A percentile compares a stretch with the other conserved stretches of the same genome.
These are phyloP conservation scores for Berghia stephanieae DNA, from an alignment of 1,140 invertebrate species.

Conservation along the genomic window DNA sequence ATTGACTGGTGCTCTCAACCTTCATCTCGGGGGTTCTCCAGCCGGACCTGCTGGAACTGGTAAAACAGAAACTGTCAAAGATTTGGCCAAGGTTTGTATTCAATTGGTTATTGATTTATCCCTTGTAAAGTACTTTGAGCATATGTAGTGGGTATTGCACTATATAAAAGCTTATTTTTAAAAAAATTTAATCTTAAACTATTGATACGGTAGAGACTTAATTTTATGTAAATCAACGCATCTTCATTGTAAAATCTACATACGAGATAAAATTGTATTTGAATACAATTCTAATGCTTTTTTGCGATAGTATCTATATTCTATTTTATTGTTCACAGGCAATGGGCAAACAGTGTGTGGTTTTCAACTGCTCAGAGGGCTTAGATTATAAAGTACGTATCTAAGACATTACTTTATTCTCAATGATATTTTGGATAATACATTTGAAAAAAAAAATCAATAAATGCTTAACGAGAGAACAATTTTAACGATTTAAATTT, in stretches of 20 bases:
- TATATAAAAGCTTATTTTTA: too few relatives aligned
- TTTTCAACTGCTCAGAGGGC: constrained; percentile 63
- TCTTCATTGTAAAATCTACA: background rate
- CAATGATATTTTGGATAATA: background rate
- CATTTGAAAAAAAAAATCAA: too few relatives aligned
- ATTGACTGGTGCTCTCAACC: constrained; percentile 77
- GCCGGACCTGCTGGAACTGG: constrained; percentile 66
- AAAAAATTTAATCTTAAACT: too few relatives aligned
- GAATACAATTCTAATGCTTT: background rate
- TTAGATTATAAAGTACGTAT: constrained; percentile 57
- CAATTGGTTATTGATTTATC: background rate
- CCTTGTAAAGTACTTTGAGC: too few relatives aligned
- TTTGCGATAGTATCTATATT: background rate
- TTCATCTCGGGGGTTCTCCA: constrained; percentile 75
- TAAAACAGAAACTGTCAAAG: constrained; percentile 73
- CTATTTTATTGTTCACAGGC: constrained; percentile 68
- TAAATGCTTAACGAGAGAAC: too few relatives aligned
- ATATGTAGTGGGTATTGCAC: too few relatives aligned
- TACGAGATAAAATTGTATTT: background rate
- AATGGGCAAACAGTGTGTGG: constrained; percentile 53
- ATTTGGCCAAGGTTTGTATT: constrained; percentile 77
- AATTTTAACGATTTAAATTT: too few relatives aligned
- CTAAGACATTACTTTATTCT: background rate
- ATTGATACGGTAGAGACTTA: constrained; percentile 53
- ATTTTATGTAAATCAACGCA: constrained; percentile 35